Evolutionary conservation across 2,113 vertebrate genomes (phyloP).

Genomic region (Miniopterus natalensis): DNA sequence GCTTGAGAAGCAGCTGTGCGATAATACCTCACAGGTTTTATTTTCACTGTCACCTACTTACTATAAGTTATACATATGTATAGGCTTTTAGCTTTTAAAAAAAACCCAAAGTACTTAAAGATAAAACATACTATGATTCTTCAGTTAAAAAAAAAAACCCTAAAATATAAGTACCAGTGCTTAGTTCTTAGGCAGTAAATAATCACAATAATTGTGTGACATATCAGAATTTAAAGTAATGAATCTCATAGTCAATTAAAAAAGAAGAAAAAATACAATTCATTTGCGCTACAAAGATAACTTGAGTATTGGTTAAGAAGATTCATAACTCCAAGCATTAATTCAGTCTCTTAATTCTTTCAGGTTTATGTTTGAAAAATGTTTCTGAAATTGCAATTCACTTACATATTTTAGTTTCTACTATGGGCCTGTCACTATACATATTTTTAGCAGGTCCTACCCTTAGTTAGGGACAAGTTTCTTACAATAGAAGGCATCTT

Average conservation of each 20-base stretch:
- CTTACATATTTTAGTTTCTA: conserved; percentile 34
- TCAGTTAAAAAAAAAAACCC: not conserved
- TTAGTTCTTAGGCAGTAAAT: conserved; percentile 7
- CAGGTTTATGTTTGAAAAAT: conserved; percentile 32
- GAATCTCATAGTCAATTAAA: not conserved
- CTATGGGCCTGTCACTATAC: not conserved
- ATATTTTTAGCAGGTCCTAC: not conserved
- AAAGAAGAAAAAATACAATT: conserved; percentile 22
- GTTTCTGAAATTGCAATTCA: conserved; percentile 31
- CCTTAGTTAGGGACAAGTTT: not conserved
- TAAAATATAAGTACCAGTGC: not conserved
- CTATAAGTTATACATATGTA: conserved; percentile 11
- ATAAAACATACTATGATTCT: not conserved
- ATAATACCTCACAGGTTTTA: not conserved
- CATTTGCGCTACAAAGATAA: conserved; percentile 24
- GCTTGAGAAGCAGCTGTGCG: not conserved
- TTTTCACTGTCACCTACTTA: conserved; percentile 10
- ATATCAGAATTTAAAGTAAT: conserved; percentile 52
- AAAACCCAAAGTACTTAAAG: not conserved
- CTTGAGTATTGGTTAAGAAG: not conserved
- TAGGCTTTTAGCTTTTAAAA: conserved; percentile 33
- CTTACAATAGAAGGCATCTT: not conserved
- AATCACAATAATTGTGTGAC: not conserved
- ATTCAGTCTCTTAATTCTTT: conserved; percentile 11
- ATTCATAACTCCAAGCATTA: conserved; percentile 25